These are phyloP conservation scores for Chrysogorgia sp. DNA, from an alignment of 92 coral and sea anemone genomes.

Conservation along the genomic window DNA sequence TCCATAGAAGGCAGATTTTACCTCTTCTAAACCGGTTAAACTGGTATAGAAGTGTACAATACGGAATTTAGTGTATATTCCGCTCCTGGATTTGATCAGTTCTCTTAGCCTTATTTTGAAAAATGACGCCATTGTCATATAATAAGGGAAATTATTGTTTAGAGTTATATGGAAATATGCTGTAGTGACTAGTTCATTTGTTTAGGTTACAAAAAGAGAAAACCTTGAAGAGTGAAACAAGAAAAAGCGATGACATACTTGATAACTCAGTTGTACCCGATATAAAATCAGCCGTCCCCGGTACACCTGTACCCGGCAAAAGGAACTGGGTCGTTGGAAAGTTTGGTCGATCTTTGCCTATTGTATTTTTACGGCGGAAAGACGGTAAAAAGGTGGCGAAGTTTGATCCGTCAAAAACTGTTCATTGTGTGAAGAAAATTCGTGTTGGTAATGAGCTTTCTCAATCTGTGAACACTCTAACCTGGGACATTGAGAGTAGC, in stretches of 20 bases:
- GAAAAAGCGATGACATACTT: constrained; percentile 2
- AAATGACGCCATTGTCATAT: too few species aligned
- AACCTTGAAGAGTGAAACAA: background rate
- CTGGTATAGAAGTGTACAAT: too few species aligned
- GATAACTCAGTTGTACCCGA: background rate
- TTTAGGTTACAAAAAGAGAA: constrained; percentile 56
- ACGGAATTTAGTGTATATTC: too few species aligned
- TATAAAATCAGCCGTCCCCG: constrained; percentile 82
- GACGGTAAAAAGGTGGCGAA: constrained; percentile 73
- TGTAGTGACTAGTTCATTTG: background rate
- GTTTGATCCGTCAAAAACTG: constrained; percentile 93
- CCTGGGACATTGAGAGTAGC: constrained; percentile 71
- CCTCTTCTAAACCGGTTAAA: too few species aligned
- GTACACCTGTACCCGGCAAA: constrained; percentile 82
- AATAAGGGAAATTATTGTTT: too few species aligned
- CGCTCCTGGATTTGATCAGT: too few species aligned
- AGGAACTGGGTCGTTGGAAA: constrained; percentile 95
- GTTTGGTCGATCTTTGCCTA: constrained; percentile 86
- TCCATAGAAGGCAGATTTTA: too few species aligned
- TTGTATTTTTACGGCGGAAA: constrained; percentile 77
- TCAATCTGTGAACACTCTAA: constrained; percentile 57
- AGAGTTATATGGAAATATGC: too few species aligned
- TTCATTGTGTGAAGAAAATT: constrained; percentile 79
- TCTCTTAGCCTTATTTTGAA: too few species aligned
- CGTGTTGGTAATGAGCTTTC: constrained; percentile 48